Percentiles rank a stretch among this genome's conserved stretches.
phyloP scores from a whole-genome alignment of 2,797 vertebrate species.

The Enteromius anoplus region DNA sequence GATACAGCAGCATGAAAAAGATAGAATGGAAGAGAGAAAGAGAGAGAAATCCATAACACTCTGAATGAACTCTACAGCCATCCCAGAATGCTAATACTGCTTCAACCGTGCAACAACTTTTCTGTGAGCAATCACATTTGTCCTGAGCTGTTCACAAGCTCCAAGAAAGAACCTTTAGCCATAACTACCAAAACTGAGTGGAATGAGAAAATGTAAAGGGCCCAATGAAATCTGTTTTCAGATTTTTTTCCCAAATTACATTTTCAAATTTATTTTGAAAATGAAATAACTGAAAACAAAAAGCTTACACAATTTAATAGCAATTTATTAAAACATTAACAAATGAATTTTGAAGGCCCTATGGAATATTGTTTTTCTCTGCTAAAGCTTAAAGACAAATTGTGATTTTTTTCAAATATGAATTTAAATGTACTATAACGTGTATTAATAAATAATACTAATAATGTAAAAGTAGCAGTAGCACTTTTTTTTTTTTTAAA shows the following conservation, averaged over 20 bases:
- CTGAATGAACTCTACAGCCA: constrained; percentile 38
- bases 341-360: no score
- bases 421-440: no score
- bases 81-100: constrained; percentile 16
- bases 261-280: not conserved
- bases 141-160: not conserved
- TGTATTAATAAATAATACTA: not conserved
- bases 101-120: not conserved
- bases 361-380: no score
- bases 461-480: not conserved
- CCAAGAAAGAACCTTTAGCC: not conserved
- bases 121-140: not conserved
- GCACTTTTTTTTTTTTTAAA: no score
- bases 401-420: no score
- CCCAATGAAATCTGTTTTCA: no score
- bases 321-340: no score
- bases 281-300: no score
- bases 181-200: not conserved
- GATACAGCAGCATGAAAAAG: constrained; percentile 34
- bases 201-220: not conserved
- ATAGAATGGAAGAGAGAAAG: constrained; percentile 21
- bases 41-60: constrained; percentile 39
- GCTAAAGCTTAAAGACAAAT: no score
- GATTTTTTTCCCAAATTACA: no score
- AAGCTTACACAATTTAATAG: no score